These are phyloP conservation scores for Delichon dasypus DNA, from an alignment of 2,797 vertebrate genomes.

Conservation along the genomic window DNA sequence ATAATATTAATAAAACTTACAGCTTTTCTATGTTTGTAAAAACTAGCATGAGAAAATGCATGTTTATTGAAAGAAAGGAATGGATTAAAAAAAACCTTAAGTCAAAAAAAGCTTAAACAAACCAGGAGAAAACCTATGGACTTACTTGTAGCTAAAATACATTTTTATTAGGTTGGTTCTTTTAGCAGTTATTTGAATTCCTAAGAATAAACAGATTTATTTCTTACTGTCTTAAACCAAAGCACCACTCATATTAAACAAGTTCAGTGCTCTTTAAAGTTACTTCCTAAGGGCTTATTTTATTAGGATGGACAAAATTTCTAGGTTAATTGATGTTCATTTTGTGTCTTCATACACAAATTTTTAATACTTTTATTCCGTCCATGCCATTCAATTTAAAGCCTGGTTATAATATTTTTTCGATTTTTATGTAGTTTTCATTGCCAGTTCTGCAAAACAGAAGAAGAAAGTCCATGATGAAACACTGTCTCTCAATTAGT, in stretches of 20 bases:
- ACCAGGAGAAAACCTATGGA: not conserved
- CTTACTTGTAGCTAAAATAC: not conserved
- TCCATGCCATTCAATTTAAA: not conserved
- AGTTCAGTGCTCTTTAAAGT: not conserved
- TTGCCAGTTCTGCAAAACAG: not conserved
- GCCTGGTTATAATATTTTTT: not conserved
- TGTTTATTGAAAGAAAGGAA: not conserved
- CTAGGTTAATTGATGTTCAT: not conserved
- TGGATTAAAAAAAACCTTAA: not conserved
- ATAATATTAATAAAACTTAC: not conserved
- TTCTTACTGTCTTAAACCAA: not conserved
- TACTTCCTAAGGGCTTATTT: not conserved
- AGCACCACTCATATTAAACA: not conserved
- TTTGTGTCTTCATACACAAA: not conserved
- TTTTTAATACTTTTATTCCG: not conserved
- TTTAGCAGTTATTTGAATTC: not conserved
- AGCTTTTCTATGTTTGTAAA: not conserved
- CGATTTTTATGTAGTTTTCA: not conserved
- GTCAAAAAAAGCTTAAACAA: fast-evolving
- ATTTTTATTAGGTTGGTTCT: not conserved
- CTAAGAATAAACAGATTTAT: not conserved
- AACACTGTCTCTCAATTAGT: not conserved
- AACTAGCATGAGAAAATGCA: not conserved
- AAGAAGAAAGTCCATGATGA: not conserved
- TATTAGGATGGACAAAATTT: not conserved